A percentile compares a stretch with the other conserved stretches of the same genome.
Evolutionary conservation across 2,797 vertebrate species (phyloP).

Genomic region (Schizothorax lantsangensis): DNA sequence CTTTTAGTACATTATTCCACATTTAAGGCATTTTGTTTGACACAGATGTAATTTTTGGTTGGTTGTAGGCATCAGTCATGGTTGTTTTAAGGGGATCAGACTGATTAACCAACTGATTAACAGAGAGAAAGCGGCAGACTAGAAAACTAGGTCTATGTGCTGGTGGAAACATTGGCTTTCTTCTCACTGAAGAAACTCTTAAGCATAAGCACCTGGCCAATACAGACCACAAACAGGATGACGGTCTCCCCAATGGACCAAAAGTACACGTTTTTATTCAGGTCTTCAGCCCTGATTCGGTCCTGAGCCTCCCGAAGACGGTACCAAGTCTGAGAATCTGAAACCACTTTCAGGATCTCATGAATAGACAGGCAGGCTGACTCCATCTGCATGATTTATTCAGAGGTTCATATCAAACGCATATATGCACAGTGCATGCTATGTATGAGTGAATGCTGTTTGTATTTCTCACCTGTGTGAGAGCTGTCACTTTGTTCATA

Average conservation of each 20-base stretch:
- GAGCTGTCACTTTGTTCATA: slow-evolving; percentile 77
- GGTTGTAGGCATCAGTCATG: background rate
- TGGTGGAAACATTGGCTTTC: slow-evolving; percentile 66
- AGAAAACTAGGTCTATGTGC: slow-evolving; percentile 72
- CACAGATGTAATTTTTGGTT: background rate
- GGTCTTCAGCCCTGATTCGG: slow-evolving; percentile 83
- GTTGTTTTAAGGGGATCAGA: background rate
- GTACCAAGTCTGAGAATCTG: slow-evolving; percentile 87
- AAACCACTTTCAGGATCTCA: slow-evolving; percentile 84
- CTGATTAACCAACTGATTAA: slow-evolving; percentile 29
- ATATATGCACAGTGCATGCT: slow-evolving; percentile 1
- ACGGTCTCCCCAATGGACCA: slow-evolving; percentile 89
- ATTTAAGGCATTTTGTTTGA: slow-evolving; percentile 16
- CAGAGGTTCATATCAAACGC: slow-evolving; percentile 1
- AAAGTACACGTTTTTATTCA: slow-evolving; percentile 81
- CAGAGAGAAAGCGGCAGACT: background rate
- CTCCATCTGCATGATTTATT: slow-evolving; percentile 80
- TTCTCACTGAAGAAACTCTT: slow-evolving; percentile 89
- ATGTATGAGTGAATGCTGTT: background rate
- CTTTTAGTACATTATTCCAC: background rate
- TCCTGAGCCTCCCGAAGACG: slow-evolving; percentile 87
- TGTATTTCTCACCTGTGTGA: slow-evolving; percentile 84
- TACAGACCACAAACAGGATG: slow-evolving; percentile 84
- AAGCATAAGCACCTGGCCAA: slow-evolving; percentile 89
- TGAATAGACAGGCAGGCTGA: slow-evolving; percentile 88